These are phyloP conservation scores for Prochilodus magdalenae DNA, from an alignment of 2,113 vertebrate genomes.

Conservation along the genomic window DNA sequence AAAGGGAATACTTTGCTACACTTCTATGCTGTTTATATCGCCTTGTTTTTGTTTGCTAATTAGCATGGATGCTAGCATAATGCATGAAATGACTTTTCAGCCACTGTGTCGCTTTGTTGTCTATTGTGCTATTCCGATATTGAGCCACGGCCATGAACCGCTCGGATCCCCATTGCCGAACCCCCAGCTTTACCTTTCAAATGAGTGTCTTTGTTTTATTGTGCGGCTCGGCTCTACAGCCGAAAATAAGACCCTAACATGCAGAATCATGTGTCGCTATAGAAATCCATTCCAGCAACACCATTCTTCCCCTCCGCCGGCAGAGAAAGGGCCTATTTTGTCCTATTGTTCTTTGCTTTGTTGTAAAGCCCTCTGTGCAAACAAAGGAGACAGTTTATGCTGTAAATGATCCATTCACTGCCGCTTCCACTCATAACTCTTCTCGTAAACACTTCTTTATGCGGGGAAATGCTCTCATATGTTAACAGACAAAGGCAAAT, in stretches of 20 bases:
- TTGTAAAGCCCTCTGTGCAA: slow-evolving; percentile 52
- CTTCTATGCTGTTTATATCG: background rate
- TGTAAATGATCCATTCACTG: slow-evolving; percentile 56
- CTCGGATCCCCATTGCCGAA: slow-evolving; percentile 31
- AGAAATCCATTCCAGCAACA: slow-evolving; percentile 43
- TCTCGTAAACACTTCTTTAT: slow-evolving; percentile 49
- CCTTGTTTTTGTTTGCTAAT: slow-evolving; percentile 1
- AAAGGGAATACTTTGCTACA: no score
- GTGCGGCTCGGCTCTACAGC: slow-evolving; percentile 23
- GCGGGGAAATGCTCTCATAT: slow-evolving; percentile 48
- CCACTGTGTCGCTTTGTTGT: slow-evolving; percentile 44
- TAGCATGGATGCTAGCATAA: slow-evolving; percentile 17
- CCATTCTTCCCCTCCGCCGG: slow-evolving; percentile 43
- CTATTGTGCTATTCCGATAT: slow-evolving; percentile 35
- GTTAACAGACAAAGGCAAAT: slow-evolving; percentile 52
- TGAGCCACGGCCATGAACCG: slow-evolving; percentile 9
- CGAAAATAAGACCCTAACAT: slow-evolving; percentile 51
- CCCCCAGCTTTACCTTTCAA: slow-evolving; percentile 41
- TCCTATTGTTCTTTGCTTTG: slow-evolving; percentile 56
- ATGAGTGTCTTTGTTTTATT: slow-evolving; percentile 41
- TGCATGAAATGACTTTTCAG: background rate
- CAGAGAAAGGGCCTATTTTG: slow-evolving; percentile 55
- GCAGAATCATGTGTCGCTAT: slow-evolving; percentile 45
- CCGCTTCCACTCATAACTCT: slow-evolving; percentile 49
- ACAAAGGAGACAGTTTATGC: slow-evolving; percentile 59